These are phyloP conservation scores for Conus ventricosus DNA, from an alignment of 1,140 invertebrate species.

Conservation along the genomic window DNA sequence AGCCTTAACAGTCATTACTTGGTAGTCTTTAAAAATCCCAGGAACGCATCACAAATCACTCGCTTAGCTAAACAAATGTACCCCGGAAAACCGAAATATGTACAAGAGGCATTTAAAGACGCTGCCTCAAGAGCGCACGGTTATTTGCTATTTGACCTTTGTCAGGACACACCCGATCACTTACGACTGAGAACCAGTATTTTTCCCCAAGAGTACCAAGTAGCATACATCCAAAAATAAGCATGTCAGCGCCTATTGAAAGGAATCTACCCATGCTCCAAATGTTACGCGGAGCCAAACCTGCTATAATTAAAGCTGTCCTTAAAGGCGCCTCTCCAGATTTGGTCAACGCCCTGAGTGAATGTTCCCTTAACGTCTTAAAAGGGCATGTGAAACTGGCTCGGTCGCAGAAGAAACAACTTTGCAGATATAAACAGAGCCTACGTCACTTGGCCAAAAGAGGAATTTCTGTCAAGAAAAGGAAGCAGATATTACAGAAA, in stretches of 20 bases:
- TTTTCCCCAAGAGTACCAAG: constrained; percentile 16
- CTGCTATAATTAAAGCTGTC: not conserved
- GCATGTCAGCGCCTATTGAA: not conserved
- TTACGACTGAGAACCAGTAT: constrained; percentile 31
- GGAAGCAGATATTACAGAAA: constrained; percentile 19
- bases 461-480: not conserved
- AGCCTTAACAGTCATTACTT: constrained; percentile 42
- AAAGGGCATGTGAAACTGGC: constrained; percentile 31
- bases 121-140: constrained; percentile 33
- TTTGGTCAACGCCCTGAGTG: constrained; percentile 9
- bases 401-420: not conserved
- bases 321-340: not conserved
- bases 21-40: constrained; percentile 37
- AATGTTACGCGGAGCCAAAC: not conserved
- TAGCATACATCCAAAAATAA: constrained; percentile 34
- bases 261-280: not conserved
- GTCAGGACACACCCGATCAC: constrained; percentile 31
- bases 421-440: not conserved
- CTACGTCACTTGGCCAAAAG: not conserved
- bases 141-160: constrained; percentile 48
- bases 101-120: constrained; percentile 40
- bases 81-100: constrained; percentile 28
- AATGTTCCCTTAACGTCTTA: constrained; percentile 32
- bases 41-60: constrained; percentile 24
- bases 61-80: constrained; percentile 36